Base-by-base conservation (phyloP, 2,888 invertebrate genomes). In the Lapara coniferarum region DNA sequence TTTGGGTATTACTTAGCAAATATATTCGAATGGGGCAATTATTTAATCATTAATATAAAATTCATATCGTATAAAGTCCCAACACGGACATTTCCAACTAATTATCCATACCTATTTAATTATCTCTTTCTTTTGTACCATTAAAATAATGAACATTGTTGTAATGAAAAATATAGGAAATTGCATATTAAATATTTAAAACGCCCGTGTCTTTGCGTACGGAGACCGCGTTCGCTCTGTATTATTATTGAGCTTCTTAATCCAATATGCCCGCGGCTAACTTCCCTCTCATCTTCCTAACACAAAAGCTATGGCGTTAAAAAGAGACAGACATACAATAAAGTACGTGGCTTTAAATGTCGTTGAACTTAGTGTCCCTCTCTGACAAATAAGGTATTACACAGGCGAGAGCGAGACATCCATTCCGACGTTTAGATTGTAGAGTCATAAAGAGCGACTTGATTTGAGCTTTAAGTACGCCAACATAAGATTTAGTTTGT, bases 101-200 rank as follows among this genome's bases (percentile, higher is more conserved):
- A 87, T 87, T 87, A 86, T 87, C 85, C 78, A 74, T 77, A 79
- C 78, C 81, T 87, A 49, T 63, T 46, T 63, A 85, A 90, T 88
- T 86, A 87, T 85, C 84, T 79, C 79, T 83, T 80, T 87, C 84
- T 86, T 86, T 81, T 83, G 81, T 79, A 81, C 84, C 86, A 89
- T 89, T 89, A 85, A 77, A 79, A 84, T 87, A 86, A 88, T 85
- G 80, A 85, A 83, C 78, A 76, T 74, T 78, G 77, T 80, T 77
- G 79, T 81, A 84, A 85, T 85, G 82, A 88, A 89, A 90, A 90
- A 87, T 89, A 89, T 87, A 89, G 88, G 88, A 91, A 89, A 92
- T 90, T 92, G 87, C 89, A 88, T 89, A 89, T 91, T 92, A 90
- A 93, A 92, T 92, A 92, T 92, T 93, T 92, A 92, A 91, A 92